Evolutionary conservation across 2,888 invertebrate genomes (phyloP).

Genomic region (Carcina quercana): DNA sequence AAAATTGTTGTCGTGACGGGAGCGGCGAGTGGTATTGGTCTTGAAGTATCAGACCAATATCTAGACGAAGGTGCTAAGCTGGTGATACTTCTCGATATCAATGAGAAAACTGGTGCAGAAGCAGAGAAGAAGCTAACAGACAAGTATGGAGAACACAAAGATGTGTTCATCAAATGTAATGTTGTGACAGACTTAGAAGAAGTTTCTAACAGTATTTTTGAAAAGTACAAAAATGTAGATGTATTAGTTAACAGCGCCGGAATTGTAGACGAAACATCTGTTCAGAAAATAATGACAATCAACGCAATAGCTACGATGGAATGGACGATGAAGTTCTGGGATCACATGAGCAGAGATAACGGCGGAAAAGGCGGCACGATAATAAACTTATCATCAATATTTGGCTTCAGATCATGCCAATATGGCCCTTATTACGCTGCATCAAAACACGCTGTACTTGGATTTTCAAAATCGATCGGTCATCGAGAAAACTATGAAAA

Average conservation of each 20-base stretch:
- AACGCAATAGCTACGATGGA: slow-evolving; percentile 43
- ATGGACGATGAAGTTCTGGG: slow-evolving; percentile 68
- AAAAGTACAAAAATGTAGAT: slow-evolving; percentile 45
- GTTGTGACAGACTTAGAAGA: slow-evolving; percentile 58
- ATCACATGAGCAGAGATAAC: slow-evolving; percentile 71
- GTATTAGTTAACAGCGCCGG: slow-evolving; percentile 62
- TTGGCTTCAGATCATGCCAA: slow-evolving; percentile 66
- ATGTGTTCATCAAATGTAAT: slow-evolving; percentile 62
- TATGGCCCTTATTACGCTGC: slow-evolving; percentile 73
- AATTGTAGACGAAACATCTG: slow-evolving; percentile 30
- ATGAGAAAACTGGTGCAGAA: slow-evolving; percentile 39
- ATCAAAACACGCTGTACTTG: slow-evolving; percentile 73
- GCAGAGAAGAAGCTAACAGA: slow-evolving; percentile 50
- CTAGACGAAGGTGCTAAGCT: slow-evolving; percentile 48
- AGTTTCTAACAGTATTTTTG: slow-evolving; percentile 38
- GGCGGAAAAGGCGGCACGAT: slow-evolving; percentile 76
- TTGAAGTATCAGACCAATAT: slow-evolving; percentile 48
- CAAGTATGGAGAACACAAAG: slow-evolving; percentile 57
- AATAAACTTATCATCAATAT: slow-evolving; percentile 78
- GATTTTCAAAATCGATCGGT: slow-evolving; percentile 65
- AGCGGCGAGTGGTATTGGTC: slow-evolving; percentile 65
- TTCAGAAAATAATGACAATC: slow-evolving; percentile 37
- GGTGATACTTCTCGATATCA: slow-evolving; percentile 33
- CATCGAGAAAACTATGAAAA: slow-evolving; percentile 50
- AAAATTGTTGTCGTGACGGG: slow-evolving; percentile 47